Evolutionary conservation across 2,888 invertebrate genomes (phyloP).

Genomic region (Dascillus cervinus): DNA sequence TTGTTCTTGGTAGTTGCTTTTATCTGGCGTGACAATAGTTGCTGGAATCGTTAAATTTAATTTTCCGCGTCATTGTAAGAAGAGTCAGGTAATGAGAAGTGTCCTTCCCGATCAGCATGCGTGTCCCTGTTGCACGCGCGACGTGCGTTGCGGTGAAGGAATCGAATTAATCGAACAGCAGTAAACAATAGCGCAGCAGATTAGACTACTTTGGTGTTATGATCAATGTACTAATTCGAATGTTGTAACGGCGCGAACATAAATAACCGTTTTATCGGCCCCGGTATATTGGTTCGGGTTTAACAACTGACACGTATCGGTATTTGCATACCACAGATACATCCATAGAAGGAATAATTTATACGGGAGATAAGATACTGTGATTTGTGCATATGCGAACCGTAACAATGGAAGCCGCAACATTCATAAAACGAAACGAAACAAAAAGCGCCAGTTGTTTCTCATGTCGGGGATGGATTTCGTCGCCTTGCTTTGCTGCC

Average conservation of each 20-base stretch:
- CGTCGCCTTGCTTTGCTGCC: not conserved
- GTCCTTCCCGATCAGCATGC: too few species aligned
- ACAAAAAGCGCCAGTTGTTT: slow-evolving; percentile 5
- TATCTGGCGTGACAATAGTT: too few species aligned
- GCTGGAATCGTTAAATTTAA: too few species aligned
- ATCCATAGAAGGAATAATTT: slow-evolving; percentile 25
- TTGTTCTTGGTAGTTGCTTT: too few species aligned
- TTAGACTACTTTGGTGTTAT: slow-evolving; percentile 24
- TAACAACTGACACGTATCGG: slow-evolving; percentile 22
- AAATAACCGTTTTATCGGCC: slow-evolving; percentile 25
- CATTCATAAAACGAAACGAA: slow-evolving; percentile 6
- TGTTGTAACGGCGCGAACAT: slow-evolving; percentile 21
- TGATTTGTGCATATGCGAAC: slow-evolving; percentile 23
- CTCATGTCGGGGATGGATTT: slow-evolving; percentile 1
- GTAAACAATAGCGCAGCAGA: slow-evolving; percentile 23
- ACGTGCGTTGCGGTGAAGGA: too few species aligned
- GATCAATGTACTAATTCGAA: slow-evolving; percentile 25
- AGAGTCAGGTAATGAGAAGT: too few species aligned
- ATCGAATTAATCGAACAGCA: slow-evolving; percentile 20
- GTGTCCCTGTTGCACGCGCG: too few species aligned
- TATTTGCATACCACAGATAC: slow-evolving; percentile 22
- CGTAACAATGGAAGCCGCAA: slow-evolving; percentile 8
- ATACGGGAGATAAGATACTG: slow-evolving; percentile 25
- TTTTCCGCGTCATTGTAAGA: too few species aligned
- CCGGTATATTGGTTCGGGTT: slow-evolving; percentile 22